Evolutionary conservation across 2,888 invertebrate genomes (phyloP).

Genomic region (Zelleria hepariella): DNA sequence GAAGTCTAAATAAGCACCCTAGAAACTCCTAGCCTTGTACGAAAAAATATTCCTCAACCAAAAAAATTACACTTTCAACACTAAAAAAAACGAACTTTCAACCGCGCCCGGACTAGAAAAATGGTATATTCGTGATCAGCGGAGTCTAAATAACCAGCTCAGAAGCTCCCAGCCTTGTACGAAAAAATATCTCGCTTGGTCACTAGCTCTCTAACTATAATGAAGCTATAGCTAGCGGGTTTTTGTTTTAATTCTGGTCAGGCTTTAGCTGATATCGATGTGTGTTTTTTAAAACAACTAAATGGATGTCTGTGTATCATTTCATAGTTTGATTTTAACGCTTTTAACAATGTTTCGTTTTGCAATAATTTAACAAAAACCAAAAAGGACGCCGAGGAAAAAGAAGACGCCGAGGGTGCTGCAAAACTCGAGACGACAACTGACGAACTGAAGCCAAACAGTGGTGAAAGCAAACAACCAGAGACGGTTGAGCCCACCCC

Average conservation of each 20-base stretch:
- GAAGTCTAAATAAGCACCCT: no score
- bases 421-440: slow-evolving; percentile 65
- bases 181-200: no score
- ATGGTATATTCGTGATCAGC: no score
- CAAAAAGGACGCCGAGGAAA: background rate
- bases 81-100: no score
- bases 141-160: no score
- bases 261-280: slow-evolving; percentile 38
- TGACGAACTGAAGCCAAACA: slow-evolving; percentile 59
- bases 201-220: no score
- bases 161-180: no score
- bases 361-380: slow-evolving; percentile 2
- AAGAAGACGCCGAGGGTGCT: slow-evolving; percentile 19
- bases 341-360: slow-evolving; percentile 22
- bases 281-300: slow-evolving; percentile 7
- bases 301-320: slow-evolving; percentile 25
- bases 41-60: no score
- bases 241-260: slow-evolving; percentile 23
- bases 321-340: slow-evolving; percentile 34
- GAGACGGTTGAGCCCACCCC: slow-evolving; percentile 38
- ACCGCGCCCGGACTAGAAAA: no score
- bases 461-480: slow-evolving; percentile 32
- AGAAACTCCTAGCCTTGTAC: no score
- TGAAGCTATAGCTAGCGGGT: background rate
- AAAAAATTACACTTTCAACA: no score